A percentile compares a stretch with the other conserved stretches of the same genome.
Conservation (phyloP, 2,797 vertebrate species). For the Myripristis jacobus region DNA sequence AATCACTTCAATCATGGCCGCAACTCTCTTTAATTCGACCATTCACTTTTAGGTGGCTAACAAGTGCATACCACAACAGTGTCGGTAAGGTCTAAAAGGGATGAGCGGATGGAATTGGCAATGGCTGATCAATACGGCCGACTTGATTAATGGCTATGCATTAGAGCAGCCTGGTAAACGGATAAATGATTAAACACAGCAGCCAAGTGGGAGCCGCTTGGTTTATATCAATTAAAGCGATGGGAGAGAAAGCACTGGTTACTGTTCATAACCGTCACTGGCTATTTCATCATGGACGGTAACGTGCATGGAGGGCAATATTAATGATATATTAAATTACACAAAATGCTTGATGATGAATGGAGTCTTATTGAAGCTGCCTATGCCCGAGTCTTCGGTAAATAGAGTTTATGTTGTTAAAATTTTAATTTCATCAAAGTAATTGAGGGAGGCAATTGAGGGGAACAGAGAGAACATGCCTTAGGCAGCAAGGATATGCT, state of each 20-base stretch:
- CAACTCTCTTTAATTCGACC: conserved; percentile 54
- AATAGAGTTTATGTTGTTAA: conserved; percentile 27
- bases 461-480: conserved; percentile 9
- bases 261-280: conserved; percentile 58
- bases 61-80: conserved; percentile 53
- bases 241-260: conserved; percentile 60
- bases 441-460: conserved; percentile 25
- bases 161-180: conserved; percentile 52
- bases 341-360: conserved; percentile 50
- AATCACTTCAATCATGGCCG: neutral
- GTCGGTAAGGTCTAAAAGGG: conserved; percentile 58
- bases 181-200: conserved; percentile 71
- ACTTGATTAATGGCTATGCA: conserved; percentile 67
- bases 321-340: conserved; percentile 58
- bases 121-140: conserved; percentile 57
- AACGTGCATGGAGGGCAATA: conserved; percentile 53
- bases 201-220: conserved; percentile 55
- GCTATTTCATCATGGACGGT: conserved; percentile 64
- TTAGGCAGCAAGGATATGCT: neutral
- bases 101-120: conserved; percentile 54
- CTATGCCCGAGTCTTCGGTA: conserved; percentile 25
- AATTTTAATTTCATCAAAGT: conserved; percentile 47
- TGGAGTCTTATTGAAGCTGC: conserved; percentile 38
- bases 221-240: conserved; percentile 76
- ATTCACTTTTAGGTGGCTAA: conserved; percentile 55